Evolutionary conservation across 2,113 vertebrate species (phyloP).

Genomic region (Vireo altiloquus): DNA sequence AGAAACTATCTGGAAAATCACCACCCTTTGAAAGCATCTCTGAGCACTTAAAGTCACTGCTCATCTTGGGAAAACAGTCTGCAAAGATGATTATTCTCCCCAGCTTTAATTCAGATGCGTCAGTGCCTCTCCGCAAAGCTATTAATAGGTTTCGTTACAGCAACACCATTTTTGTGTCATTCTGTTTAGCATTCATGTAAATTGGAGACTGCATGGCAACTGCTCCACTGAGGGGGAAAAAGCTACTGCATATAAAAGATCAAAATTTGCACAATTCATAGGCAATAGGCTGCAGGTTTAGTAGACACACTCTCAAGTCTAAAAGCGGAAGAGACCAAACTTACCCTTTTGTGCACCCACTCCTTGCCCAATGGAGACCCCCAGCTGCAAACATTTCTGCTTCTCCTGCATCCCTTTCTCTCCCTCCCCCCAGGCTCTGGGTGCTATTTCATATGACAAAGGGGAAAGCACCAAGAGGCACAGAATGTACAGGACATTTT

Average conservation of each 20-base stretch:
- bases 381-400: background rate
- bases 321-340: background rate
- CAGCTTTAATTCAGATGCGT: constrained; percentile 21
- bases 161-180: constrained; percentile 11
- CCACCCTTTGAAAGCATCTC: background rate
- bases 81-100: background rate
- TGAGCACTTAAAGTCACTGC: background rate
- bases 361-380: background rate
- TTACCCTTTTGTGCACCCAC: background rate
- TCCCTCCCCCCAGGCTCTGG: background rate
- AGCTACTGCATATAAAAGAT: background rate
- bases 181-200: background rate
- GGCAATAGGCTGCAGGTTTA: background rate
- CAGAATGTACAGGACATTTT: background rate
- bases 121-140: constrained; percentile 22
- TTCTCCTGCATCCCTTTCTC: background rate
- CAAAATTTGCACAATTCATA: background rate
- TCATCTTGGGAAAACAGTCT: background rate
- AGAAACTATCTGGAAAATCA: background rate
- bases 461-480: background rate
- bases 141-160: constrained; percentile 46
- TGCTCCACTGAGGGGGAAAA: background rate
- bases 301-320: background rate
- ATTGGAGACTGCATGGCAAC: background rate
- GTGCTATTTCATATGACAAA: background rate